phyloP scores from a whole-genome alignment of 64 coral and sea anemone species.

The Actinia equina region DNA sequence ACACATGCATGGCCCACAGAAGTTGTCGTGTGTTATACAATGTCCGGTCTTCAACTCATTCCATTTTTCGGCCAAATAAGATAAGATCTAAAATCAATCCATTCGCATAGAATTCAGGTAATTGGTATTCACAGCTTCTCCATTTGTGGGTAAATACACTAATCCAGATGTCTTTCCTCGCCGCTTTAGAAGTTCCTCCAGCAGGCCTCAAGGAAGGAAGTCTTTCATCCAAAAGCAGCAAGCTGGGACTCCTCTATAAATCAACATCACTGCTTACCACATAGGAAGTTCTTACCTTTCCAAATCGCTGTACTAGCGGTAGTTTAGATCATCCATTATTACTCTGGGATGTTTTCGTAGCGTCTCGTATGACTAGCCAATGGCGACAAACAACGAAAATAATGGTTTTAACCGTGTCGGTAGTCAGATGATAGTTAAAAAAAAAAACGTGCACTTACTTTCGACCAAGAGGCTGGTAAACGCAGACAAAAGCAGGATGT shows the following conservation, averaged over 20 bases:
- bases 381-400: conserved; percentile 18
- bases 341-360: conserved; percentile 13
- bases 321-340: conserved; percentile 3
- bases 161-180: conserved; percentile 28
- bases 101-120: conserved; percentile 9
- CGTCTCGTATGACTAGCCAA: conserved; percentile 23
- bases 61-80: not conserved
- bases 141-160: conserved; percentile 6
- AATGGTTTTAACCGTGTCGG: not conserved
- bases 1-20: conserved; percentile 3
- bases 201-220: not conserved
- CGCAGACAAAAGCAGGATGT: not conserved
- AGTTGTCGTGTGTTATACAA: not conserved
- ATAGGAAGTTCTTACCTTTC: not conserved
- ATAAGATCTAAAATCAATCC: conserved; percentile 33
- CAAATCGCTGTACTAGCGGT: not conserved
- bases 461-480: not conserved
- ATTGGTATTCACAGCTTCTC: conserved; percentile 10
- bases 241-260: not conserved
- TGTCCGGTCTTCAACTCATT: not conserved
- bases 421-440: not conserved
- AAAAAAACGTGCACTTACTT: not conserved
- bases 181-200: not conserved
- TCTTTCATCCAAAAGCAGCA: not conserved
- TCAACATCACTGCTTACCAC: not conserved